Percentiles rank a stretch among this genome's conserved stretches.
These are phyloP conservation scores for Tetranychus piercei DNA, from an alignment of 2,888 invertebrate genomes.

Conservation along the genomic window DNA sequence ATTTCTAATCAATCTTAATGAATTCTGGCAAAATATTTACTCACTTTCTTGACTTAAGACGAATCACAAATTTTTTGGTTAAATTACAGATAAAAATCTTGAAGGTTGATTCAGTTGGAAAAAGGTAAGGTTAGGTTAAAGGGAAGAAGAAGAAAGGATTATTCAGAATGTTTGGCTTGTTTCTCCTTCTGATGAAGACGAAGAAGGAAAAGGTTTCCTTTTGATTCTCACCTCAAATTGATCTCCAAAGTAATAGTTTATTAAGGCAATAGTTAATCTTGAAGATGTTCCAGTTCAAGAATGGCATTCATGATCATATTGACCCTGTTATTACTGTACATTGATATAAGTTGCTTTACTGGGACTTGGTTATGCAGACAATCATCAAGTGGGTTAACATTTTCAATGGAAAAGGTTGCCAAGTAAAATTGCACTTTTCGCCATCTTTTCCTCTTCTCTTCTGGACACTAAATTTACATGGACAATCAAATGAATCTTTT, in stretches of 20 bases:
- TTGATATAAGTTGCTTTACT: neutral
- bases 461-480: no score
- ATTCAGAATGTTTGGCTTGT: neutral
- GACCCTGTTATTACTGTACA: neutral
- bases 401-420: neutral
- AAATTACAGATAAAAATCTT: neutral
- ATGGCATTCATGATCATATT: neutral
- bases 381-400: neutral
- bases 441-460: no score
- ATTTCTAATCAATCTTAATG: neutral
- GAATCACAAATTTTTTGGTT: neutral
- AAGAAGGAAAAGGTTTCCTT: neutral
- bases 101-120: neutral
- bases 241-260: no score
- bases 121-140: neutral
- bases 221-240: neutral
- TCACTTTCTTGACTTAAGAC: conserved; percentile 3
- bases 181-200: neutral
- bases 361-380: neutral
- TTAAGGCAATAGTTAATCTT: neutral
- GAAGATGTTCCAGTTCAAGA: neutral
- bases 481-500: neutral
- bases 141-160: neutral
- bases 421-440: no score
- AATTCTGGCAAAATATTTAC: neutral